Base-by-base conservation (phyloP, 2,113 vertebrate genomes). In the Neodon shergylaensis region DNA sequence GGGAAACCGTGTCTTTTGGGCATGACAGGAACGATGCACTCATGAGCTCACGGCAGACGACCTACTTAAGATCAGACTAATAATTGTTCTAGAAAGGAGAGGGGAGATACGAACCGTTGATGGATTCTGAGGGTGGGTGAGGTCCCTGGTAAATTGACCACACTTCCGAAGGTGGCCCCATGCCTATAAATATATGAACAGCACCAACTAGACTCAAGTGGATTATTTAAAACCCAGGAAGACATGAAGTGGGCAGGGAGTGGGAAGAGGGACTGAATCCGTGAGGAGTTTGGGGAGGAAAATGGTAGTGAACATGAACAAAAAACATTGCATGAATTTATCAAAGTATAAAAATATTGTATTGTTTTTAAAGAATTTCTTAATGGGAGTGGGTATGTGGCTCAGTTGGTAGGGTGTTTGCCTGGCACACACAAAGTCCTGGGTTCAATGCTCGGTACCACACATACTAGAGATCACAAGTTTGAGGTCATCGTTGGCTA, bases 61-160 rank as follows among this genome's bases (percentile, higher is more conserved):
- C 10, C 72, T 11, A 42, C 72, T 24, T 1, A 22, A 42, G n/a
- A 42, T 74, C 72, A 22, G 24, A 33, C n/a, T 7, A 74, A 12
- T n/a, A n/a, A 74, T 39, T 10, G 2, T 4, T 24, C n/a, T 74
- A 42, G 9, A 74, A 74, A 13, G n/a, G 52, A 58, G 52, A 33
- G 16, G 1, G 31, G 52, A 14, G 21, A 28, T 33, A 36, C 0
- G 12, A 61, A 44, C 36, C 0, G 39, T 24, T 84, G 39, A 9
- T 76, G 44, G 44, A 44, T 76, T 76, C 74, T 7, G 13, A 28
- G 44, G 44, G 74, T 26, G 26, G 74, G 26, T 31, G 13, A 47
- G 42, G 22, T 24, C 72, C 72, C 72, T 73, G 73, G 22, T 26
- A 74, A 24, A 24, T 26, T 42, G 39, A 11, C 28, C 24, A 14